These are phyloP conservation scores for Atta cephalotes DNA, from an alignment of 1,140 invertebrate genomes.

Conservation along the genomic window DNA sequence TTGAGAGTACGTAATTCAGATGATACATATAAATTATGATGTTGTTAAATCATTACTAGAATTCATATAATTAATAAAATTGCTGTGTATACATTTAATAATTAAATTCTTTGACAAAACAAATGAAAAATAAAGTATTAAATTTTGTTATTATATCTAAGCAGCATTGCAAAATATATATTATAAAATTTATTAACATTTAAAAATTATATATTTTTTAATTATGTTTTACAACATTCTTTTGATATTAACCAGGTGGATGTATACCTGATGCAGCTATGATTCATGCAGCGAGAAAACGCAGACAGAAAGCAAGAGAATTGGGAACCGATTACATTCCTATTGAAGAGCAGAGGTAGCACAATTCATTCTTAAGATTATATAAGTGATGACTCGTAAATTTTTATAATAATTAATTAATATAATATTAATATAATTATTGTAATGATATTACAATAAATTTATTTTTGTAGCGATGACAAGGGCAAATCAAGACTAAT, in stretches of 20 bases:
- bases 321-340: slow-evolving; percentile 92
- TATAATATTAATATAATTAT: neutral
- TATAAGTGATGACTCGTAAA: neutral
- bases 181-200: slow-evolving; percentile 13
- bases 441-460: slow-evolving; percentile 2
- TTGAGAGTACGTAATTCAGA: slow-evolving; percentile 88
- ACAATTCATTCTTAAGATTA: slow-evolving; percentile 33
- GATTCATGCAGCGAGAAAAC: slow-evolving; percentile 97
- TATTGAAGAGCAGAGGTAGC: slow-evolving; percentile 89
- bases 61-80: slow-evolving; percentile 33
- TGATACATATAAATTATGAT: neutral
- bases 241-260: slow-evolving; percentile 87
- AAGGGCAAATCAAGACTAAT: slow-evolving; percentile 88
- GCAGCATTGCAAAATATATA: neutral
- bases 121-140: slow-evolving; percentile 28
- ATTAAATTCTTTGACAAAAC: neutral
- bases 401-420: neutral
- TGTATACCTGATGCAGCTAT: slow-evolving; percentile 98
- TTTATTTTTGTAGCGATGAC: slow-evolving; percentile 79
- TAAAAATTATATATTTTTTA: slow-evolving; percentile 10
- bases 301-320: slow-evolving; percentile 94
- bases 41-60: neutral
- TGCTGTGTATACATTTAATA: slow-evolving; percentile 1
- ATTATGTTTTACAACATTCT: neutral
- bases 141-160: slow-evolving; percentile 22